Conservation (phyloP, 2,888 invertebrate species). For the Nebria brevicollis region DNA sequence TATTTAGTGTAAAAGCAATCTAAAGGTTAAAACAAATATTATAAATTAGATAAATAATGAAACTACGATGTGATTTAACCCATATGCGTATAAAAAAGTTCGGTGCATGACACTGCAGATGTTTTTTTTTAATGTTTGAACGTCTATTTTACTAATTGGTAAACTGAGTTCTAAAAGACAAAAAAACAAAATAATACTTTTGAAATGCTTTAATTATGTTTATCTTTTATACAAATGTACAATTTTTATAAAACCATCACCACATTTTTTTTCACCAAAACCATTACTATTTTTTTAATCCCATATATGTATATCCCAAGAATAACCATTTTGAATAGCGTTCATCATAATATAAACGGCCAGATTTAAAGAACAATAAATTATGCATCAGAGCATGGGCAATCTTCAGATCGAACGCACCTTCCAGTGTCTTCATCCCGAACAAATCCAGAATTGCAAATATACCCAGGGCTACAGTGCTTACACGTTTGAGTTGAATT, state of each 20-base stretch:
- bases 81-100: too few species aligned
- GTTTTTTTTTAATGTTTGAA: not conserved
- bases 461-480: slow-evolving; percentile 10
- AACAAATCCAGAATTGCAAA: slow-evolving; percentile 11
- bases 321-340: not conserved
- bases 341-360: not conserved
- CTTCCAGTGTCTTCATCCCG: slow-evolving; percentile 8
- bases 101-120: too few species aligned
- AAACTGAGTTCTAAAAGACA: not conserved
- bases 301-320: not conserved
- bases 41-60: too few species aligned
- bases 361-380: too few species aligned
- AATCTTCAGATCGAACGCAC: slow-evolving; percentile 17
- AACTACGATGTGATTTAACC: too few species aligned
- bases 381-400: not conserved
- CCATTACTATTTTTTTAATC: not conserved
- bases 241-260: not conserved
- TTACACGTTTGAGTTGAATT: not conserved
- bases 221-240: too few species aligned
- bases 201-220: not conserved
- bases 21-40: too few species aligned
- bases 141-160: not conserved
- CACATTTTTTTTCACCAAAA: not conserved
- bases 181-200: not conserved
- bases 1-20: too few species aligned